Base-by-base conservation (phyloP, 2,888 invertebrate species). In the Periphyllus acericola region DNA sequence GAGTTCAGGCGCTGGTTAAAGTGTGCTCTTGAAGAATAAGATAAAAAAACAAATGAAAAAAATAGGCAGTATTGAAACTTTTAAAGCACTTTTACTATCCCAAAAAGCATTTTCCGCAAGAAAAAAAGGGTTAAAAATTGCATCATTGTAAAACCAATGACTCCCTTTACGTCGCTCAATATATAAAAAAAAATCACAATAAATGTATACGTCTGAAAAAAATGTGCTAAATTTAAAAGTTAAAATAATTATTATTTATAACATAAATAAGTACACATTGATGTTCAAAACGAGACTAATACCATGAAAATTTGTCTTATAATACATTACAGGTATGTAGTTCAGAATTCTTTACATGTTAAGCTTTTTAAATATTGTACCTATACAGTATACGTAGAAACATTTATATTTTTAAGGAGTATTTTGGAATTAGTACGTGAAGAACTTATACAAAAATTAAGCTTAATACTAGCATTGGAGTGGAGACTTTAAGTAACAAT, bases 21-120 rank as follows among this genome's bases (percentile, higher is more conserved):
- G 72, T 72, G 21, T 32, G 36, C 72, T 72, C 72, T 72, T 72
- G 60, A 34, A 72, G 32, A 72, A 72, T 72, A 72, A 34, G 36
- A 21, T 72, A 32, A 72, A 34, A 46, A 72, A 72, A 17, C 34
- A 72, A 21, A 72, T 72, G 21, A 72, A 36, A 72, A 71, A 29
- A 21, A 72, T 4, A 68, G n/a, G 3, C n/a, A 29, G 29, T 68
- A 29, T 68, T n/a, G 68, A 25, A 68, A 29, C n/a, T 68, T 68
- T 29, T 68, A 29, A 6, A 68, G n/a, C 29, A 68, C 68, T 11
- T 66, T 66, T 68, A 11, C 68, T 68, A 11, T 29, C 29, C n/a
- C 68, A 68, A 68, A 68, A 68, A 68, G 11, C 29, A 1, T 11
- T 29, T 68, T 17, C 11, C 11, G 4, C 9, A 32, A 32, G 29